A percentile compares a stretch with the other conserved stretches of the same genome.
phyloP scores from a whole-genome alignment of 2,113 vertebrate genomes.

The Henicopernis longicauda region DNA sequence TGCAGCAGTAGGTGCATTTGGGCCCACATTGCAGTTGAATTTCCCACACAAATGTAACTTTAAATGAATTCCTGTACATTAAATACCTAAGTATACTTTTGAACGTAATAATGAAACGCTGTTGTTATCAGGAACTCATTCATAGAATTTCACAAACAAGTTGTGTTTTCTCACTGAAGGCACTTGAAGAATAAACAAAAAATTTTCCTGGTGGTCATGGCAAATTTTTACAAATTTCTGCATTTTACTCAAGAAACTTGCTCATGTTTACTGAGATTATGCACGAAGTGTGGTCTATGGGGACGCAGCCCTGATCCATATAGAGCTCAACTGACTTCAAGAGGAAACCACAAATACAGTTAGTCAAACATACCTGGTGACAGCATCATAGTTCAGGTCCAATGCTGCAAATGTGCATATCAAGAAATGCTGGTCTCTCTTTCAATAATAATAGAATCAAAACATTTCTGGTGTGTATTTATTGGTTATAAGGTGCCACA shows the following conservation, averaged over 20 bases:
- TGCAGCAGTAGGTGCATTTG: neutral
- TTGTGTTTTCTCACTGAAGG: neutral
- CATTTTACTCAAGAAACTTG: neutral
- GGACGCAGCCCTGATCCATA: neutral
- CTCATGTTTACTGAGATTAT: neutral
- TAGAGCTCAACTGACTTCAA: neutral
- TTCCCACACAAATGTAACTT: neutral
- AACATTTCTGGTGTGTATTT: neutral
- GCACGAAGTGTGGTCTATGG: neutral
- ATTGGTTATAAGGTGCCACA: neutral
- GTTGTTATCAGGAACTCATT: neutral
- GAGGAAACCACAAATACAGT: neutral
- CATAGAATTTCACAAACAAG: neutral
- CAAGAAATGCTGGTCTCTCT: neutral
- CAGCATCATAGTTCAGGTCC: neutral
- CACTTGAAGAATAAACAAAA: neutral
- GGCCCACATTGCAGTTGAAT: neutral
- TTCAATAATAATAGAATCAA: neutral
- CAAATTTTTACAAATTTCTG: neutral
- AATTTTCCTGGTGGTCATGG: neutral
- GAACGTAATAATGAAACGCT: neutral
- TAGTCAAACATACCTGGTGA: neutral
- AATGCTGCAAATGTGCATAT: neutral
- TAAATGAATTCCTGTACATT: neutral
- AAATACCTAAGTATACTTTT: neutral